Evolutionary conservation across 2,888 invertebrate species (phyloP).

Genomic region (Malacosoma neustria): DNA sequence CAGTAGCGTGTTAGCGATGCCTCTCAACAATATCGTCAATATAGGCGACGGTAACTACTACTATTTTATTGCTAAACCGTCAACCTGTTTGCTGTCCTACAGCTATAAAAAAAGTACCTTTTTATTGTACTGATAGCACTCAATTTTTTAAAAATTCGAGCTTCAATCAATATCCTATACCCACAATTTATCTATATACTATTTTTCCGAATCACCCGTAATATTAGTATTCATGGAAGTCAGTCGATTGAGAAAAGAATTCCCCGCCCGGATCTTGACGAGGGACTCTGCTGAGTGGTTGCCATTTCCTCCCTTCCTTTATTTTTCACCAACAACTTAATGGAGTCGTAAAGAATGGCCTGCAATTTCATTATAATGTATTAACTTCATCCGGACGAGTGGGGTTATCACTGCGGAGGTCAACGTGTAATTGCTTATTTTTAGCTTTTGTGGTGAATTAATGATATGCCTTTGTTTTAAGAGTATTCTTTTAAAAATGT

Average conservation of each 20-base stretch:
- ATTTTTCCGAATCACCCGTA: conserved; percentile 37
- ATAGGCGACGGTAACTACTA: no score
- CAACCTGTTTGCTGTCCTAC: no score
- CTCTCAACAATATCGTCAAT: no score
- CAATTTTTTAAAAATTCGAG: no score
- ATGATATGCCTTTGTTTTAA: background rate
- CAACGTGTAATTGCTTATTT: background rate
- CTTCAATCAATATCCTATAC: no score
- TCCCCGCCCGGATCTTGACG: conserved; percentile 57
- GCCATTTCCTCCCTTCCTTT: conserved; percentile 58
- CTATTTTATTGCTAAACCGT: no score
- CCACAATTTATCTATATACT: no score
- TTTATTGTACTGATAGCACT: no score
- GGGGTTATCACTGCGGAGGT: conserved; percentile 19
- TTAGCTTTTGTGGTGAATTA: background rate
- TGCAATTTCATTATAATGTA: conserved; percentile 60
- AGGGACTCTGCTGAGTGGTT: conserved; percentile 55
- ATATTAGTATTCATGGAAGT: conserved; percentile 72
- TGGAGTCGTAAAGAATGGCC: conserved; percentile 61
- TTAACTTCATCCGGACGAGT: conserved; percentile 40
- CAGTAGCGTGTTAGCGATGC: no score
- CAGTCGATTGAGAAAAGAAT: conserved; percentile 69
- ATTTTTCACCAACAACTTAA: conserved; percentile 64
- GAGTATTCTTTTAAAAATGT: no score
- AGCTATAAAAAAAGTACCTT: no score